Evolutionary conservation across 2,888 invertebrate species (phyloP), one percentile per base, ranked within the genome.

Genomic region (Automeris io): DNA sequence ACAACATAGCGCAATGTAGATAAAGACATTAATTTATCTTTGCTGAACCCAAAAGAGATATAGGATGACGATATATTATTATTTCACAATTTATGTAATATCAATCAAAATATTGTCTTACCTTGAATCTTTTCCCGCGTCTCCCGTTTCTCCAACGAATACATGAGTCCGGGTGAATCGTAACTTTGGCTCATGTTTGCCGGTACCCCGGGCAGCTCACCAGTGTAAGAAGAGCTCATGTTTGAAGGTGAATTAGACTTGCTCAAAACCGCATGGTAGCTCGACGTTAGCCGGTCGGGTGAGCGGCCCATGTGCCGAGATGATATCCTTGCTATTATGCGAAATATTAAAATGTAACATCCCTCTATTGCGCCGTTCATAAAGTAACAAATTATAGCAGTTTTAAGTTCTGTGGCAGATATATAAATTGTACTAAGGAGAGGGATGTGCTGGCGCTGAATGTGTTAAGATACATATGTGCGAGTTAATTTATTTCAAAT

Each of bases 261-360:
- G 13, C 67, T 43, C 1, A 78, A 42, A 0, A 70, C 67, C 0
- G 85, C 73, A 64, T 93, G 93, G 77, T 91, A 93, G 67, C 93
- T 93, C 7, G 91, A 89, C 1, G 90, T 82, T 83, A 94, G 91
- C 6, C 92, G 89, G 69, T 94, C 94, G 0, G 93, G 93, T 0
- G 93, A 93, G 22, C 85, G 73, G 18, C 81, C 83, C 73, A 81
- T 57, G 63, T 78, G 76, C 0, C 85, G 75, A 0, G 72, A 55
- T 0, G 71, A 54, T 32, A 85, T 81, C 24, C 85, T 80, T 1
- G 77, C 85, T 85, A 45, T 0, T 16, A 9, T 22, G 9, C 8
- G 7, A 6, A 19, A 9, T 19, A 3, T 16, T 36, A 26, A n/a
- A 13, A 19, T 18, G 24, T 18, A 9, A 11, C 11, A 9, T 5